Evolutionary conservation across 2,113 vertebrate species (phyloP), one percentile per base, ranked within the genome.

Genomic region (Potamarius usumacintae): DNA sequence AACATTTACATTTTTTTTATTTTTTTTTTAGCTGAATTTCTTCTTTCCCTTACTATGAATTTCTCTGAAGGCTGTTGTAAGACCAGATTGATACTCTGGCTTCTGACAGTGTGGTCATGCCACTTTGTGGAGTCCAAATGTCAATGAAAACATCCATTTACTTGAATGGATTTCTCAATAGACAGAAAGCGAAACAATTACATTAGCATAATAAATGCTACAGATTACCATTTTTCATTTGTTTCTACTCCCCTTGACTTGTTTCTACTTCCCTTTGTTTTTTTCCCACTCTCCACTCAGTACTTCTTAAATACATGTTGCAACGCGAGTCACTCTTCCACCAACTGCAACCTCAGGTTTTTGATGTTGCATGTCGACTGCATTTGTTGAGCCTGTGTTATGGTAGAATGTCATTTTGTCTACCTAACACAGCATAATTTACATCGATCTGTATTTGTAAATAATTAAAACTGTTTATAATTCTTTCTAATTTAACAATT

Each of bases 91-190:
- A 79, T 57, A 53, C 65, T 14, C 53, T 67, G 58, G 17, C 55
- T 12, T 79, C 4, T 34, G 55, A 27, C 58, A 30, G 48, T 71
- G 74, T 4, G 4, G 30, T 15, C 57, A 20, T 78, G 76, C 60
- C 71, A 55, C 17, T 79, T 69, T 15, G 87, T 84, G 42, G 67
- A 72, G 48, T 85, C 34, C 27, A 77, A 55, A 88, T 74, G 58
- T 82, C 87, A 58, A 22, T 86, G 67, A 76, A 81, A 84, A 86
- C 69, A 86, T 86, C 72, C 52, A 83, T 90, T 90, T 86, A 88
- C 72, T 83, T 20, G 50, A 84, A 65, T 86, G 80, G 72, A 88
- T 83, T 55, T 80, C 86, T 83, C 48, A 86, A 85, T 42, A 30
- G 30, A 85, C 15, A 69, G 30, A 50, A 53, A 11, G 1, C 60